Evolutionary conservation across 2,113 vertebrate species (phyloP).

Genomic region (Rutilus rutilus): DNA sequence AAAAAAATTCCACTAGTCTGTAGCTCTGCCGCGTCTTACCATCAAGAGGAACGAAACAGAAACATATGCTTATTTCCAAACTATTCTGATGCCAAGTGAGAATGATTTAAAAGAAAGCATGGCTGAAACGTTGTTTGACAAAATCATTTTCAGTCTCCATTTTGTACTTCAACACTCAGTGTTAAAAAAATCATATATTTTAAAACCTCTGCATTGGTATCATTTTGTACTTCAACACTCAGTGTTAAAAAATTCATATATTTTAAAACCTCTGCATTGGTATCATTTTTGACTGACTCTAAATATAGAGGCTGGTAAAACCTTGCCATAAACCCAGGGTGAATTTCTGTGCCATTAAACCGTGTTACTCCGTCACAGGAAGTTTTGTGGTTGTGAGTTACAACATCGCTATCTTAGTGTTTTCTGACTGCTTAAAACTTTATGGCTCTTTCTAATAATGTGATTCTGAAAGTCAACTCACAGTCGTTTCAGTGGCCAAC

Average conservation of each 20-base stretch:
- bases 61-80: neutral
- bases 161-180: neutral
- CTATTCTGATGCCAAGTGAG: neutral
- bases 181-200: neutral
- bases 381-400: constrained; percentile 48
- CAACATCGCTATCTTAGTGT: constrained; percentile 49
- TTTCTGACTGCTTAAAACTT: constrained; percentile 41
- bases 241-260: neutral
- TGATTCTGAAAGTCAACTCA: constrained; percentile 54
- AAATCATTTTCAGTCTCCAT: neutral
- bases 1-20: neutral
- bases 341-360: constrained; percentile 12
- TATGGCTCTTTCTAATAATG: constrained; percentile 58
- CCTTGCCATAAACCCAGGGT: neutral
- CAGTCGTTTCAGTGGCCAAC: neutral
- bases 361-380: constrained; percentile 29
- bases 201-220: no score
- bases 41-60: neutral
- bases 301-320: neutral
- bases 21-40: neutral
- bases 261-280: neutral
- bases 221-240: neutral
- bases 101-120: neutral
- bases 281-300: neutral
- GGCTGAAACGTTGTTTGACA: neutral